These are phyloP conservation scores for Tapera naevia DNA, from an alignment of 2,797 vertebrate genomes.

Conservation along the genomic window DNA sequence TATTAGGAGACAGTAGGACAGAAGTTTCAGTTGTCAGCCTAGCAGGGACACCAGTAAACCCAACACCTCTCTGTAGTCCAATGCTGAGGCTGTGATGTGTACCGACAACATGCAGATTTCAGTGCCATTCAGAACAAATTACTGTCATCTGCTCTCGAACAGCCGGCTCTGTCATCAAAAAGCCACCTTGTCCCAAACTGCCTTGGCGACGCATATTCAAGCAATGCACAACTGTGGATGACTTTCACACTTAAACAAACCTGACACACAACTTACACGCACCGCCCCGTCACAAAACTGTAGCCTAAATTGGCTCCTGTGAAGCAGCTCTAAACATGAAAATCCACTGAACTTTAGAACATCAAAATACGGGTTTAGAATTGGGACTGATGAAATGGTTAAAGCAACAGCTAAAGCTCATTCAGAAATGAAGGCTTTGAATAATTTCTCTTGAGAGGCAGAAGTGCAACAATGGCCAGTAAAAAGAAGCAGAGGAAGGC, in stretches of 20 bases:
- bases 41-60: neutral
- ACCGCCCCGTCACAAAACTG: neutral
- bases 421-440: neutral
- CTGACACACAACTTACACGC: neutral
- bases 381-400: neutral
- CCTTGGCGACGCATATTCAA: neutral
- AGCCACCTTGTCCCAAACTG: neutral
- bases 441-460: neutral
- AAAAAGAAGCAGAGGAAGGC: neutral
- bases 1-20: neutral
- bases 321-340: neutral
- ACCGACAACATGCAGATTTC: neutral
- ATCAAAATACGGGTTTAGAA: neutral
- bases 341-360: neutral
- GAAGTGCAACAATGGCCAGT: neutral
- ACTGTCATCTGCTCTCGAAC: neutral
- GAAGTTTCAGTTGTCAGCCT: neutral
- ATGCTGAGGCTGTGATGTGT: neutral
- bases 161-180: neutral
- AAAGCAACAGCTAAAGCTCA: neutral
- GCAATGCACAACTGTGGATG: neutral
- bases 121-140: fast-evolving
- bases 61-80: neutral
- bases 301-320: neutral
- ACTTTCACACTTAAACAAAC: neutral